Base-by-base conservation (phyloP, 2,113 vertebrate genomes). In the Albula goreensis region DNA sequence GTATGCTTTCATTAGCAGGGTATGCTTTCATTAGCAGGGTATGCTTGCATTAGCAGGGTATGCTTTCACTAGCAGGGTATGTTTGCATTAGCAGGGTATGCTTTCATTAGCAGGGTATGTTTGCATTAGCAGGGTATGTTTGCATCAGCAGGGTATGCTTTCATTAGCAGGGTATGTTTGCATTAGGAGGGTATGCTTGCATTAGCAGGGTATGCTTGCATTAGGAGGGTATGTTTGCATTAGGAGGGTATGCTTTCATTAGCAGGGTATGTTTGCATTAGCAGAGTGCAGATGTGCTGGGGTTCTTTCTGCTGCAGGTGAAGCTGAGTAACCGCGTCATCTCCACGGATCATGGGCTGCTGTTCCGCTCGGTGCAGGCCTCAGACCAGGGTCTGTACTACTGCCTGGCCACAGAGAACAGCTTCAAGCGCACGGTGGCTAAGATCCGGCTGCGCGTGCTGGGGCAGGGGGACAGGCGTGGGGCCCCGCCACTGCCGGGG, bases 371-470 rank as follows among this genome's bases (percentile, higher is more conserved):
- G 0, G 95, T 97, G 77, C 98, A 98, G 90, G 94, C 94, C 52
- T 94, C 95, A 0, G 98, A 99, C 92, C 95, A 96, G 88, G 98
- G 98, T 1, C 95, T 98, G 0, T 99, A 99, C 90, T 97, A 98
- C 92, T 99, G 98, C 94, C 96, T 99, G 1, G 97, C 97, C 0
- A 98, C 97, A 0, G 98, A 99, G 88, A 99, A 99, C 87, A 91
- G 89, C 92, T 99, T 99, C 94, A 99, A 99, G 86, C 97, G 98
- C 93, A 99, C 98, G 13, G 93, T 99, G 80, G 96, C 97, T 51
- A 99, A 99, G 93, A 96, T 99, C 90, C 98, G 96, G 78, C 97
- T 99, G 91, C 97, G 95, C 25, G 96, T 99, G 85, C 88, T 99
- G 88, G 96, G 97, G 66, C 95, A 97, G 91, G 95, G 95, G 1